Evolutionary conservation across 2,888 invertebrate species (phyloP), one percentile per base, ranked within the genome.

Genomic region (Miltochrista miniata): DNA sequence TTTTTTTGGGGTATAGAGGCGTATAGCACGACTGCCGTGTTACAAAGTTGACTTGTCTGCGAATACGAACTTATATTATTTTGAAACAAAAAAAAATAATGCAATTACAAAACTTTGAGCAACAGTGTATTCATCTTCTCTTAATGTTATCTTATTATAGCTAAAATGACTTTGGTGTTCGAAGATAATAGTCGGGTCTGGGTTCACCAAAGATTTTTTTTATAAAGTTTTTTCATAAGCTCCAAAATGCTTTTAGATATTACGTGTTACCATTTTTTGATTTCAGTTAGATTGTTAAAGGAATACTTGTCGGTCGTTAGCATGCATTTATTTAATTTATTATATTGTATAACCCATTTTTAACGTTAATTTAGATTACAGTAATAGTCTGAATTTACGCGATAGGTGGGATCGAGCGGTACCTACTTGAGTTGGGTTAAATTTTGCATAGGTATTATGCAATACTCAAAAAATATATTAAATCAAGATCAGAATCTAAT

Each of bases 131-230:
- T 52, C 65, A 67, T 74, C 82, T 81, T 84, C 81, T 83, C 83
- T 87, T 90, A 91, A 90, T 89, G 88, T 91, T 90, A 91, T 91
- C 91, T 91, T 91, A 91, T 91, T 91, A 91, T 85, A 85, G 87
- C 87, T 91, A 91, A 91, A 91, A 91, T 91, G 90, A 91, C 88
- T 91, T 90, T 78, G 90, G 89, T 91, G 91, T 90, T 89, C 85
- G 76, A 73, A 91, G 90, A 91, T 91, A 91, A 90, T 90, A 87
- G 87, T 74, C 60, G 79, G 74, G 74, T 68, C 79, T 74, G 74
- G 85, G 83, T 85, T 82, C 70, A 78, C 82, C 79, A 82, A 70
- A 66, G 81, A 24, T 24, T 24, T 88, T 90, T 90, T 90, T 90
- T 88, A 81, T 71, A 60, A 63, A 47, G 61, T 72, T 78, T 84